These are phyloP conservation scores for Ectemnius continuus DNA, from an alignment of 2,888 invertebrate genomes.

Conservation along the genomic window DNA sequence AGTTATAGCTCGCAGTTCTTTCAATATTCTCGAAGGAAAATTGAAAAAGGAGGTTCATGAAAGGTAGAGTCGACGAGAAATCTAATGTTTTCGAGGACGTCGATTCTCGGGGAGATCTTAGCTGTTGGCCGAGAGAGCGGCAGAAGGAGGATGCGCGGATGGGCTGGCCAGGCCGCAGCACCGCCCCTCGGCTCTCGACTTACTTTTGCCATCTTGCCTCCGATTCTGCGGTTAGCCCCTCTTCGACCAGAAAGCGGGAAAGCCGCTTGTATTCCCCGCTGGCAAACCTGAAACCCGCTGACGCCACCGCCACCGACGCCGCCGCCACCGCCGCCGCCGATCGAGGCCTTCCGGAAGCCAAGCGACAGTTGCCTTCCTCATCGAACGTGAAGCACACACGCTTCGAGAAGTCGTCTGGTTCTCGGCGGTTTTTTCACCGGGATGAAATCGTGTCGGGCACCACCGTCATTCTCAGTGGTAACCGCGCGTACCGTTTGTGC, in stretches of 20 bases:
- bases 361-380: slow-evolving; percentile 3
- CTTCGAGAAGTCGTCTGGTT: not conserved
- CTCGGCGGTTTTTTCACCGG: not conserved
- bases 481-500: not conserved
- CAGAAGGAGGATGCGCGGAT: slow-evolving; percentile 72
- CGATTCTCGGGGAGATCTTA: slow-evolving; percentile 48
- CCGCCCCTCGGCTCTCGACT: slow-evolving; percentile 74
- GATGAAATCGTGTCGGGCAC: not conserved
- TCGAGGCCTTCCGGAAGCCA: slow-evolving; percentile 4
- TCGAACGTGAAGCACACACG: not conserved
- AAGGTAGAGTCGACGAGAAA: slow-evolving; percentile 8
- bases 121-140: slow-evolving; percentile 55
- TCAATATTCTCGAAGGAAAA: not conserved
- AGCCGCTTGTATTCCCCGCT: slow-evolving; percentile 60
- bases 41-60: not conserved
- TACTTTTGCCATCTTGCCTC: slow-evolving; percentile 77
- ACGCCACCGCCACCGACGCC: slow-evolving; percentile 21
- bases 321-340: not conserved
- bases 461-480: not conserved
- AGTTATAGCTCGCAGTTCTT: too few species aligned
- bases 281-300: slow-evolving; percentile 38
- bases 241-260: slow-evolving; percentile 67
- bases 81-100: slow-evolving; percentile 58
- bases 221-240: slow-evolving; percentile 72
- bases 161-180: slow-evolving; percentile 74